Evolutionary conservation across 2,113 vertebrate genomes (phyloP).

Genomic region (Abramis brama): DNA sequence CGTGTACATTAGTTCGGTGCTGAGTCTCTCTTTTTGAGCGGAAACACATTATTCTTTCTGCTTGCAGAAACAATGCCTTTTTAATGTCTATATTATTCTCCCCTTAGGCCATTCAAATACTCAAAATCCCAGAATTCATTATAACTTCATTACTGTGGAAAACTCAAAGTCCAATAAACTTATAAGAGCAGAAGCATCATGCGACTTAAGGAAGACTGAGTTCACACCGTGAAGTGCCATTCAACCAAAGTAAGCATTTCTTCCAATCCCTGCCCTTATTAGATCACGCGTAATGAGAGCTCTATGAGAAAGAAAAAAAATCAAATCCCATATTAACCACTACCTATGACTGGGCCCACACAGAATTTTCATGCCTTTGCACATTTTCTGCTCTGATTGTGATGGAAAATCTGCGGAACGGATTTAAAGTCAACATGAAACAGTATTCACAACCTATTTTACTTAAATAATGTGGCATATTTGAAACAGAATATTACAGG

Average conservation of each 20-base stretch:
- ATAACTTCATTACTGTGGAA: constrained; percentile 53
- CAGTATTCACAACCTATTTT: neutral
- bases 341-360: neutral
- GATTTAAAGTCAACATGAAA: constrained; percentile 10
- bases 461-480: neutral
- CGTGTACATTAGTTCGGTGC: constrained; percentile 5
- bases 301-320: neutral
- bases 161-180: constrained; percentile 51
- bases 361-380: neutral
- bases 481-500: neutral
- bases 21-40: constrained; percentile 19
- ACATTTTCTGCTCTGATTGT: constrained; percentile 22
- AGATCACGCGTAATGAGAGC: constrained; percentile 24
- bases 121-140: constrained; percentile 57
- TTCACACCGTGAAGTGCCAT: neutral
- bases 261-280: constrained; percentile 33
- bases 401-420: constrained; percentile 10
- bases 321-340: constrained; percentile 34
- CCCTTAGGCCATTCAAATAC: constrained; percentile 33
- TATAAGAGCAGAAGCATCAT: constrained; percentile 31
- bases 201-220: constrained; percentile 39
- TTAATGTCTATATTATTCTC: constrained; percentile 50
- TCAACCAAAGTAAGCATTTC: constrained; percentile 23
- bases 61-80: constrained; percentile 40
- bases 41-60: constrained; percentile 45